Evolutionary conservation across 2,113 vertebrate genomes (phyloP).

Genomic region (Probosciger aterrimus): DNA sequence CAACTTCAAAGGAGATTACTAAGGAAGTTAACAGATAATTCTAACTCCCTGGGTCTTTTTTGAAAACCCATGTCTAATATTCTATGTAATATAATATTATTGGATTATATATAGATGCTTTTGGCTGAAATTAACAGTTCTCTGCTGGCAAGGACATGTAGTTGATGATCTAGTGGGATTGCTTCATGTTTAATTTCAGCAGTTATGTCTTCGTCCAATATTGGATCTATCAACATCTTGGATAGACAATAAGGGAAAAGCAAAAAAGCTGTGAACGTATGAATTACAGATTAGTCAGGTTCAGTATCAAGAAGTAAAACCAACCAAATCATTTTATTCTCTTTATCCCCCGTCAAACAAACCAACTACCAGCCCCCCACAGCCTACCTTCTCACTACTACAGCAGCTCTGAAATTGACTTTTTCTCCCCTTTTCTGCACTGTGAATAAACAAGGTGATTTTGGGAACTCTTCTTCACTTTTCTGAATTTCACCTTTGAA

Average conservation of each 20-base stretch:
- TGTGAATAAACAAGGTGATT: background rate
- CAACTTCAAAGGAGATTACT: constrained; percentile 6
- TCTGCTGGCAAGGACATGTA: background rate
- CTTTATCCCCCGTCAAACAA: background rate
- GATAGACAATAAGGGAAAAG: background rate
- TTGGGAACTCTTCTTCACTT: background rate
- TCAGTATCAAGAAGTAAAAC: background rate
- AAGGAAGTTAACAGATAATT: constrained; percentile 10
- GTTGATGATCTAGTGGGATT: background rate
- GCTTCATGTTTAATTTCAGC: background rate
- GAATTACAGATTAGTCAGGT: background rate
- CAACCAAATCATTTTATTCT: background rate
- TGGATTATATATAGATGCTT: background rate
- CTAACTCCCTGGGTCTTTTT: background rate
- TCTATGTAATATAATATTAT: background rate
- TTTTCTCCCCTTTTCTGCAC: background rate
- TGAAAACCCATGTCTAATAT: constrained; percentile 20
- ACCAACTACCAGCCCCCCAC: background rate
- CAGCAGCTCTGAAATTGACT: background rate
- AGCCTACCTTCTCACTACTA: background rate
- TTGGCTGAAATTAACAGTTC: background rate
- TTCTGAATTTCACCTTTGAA: background rate
- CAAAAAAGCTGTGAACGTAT: background rate
- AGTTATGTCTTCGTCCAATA: background rate
- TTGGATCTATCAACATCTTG: background rate